A percentile compares a stretch with the other conserved stretches of the same genome.
These are phyloP conservation scores for Lamellibrachia columna DNA, from an alignment of 2,888 invertebrate species.

Conservation along the genomic window DNA sequence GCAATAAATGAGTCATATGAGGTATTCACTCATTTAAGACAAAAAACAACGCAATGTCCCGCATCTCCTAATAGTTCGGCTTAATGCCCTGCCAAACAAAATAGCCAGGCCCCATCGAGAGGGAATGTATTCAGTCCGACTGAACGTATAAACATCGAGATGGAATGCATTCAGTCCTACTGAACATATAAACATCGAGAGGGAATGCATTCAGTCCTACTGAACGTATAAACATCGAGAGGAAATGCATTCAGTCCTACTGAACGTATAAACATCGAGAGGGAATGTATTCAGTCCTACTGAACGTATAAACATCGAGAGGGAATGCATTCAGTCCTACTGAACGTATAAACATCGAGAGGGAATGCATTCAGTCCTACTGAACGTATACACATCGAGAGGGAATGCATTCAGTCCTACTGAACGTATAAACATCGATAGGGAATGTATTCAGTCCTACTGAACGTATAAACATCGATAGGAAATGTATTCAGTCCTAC, in stretches of 20 bases:
- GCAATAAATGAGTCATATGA: neutral
- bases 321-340: neutral
- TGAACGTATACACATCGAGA: neutral
- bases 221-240: neutral
- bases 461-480: neutral
- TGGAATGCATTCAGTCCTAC: neutral
- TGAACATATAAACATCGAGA: neutral
- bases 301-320: neutral
- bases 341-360: neutral
- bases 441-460: neutral
- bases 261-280: neutral
- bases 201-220: neutral
- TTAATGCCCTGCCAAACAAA: neutral
- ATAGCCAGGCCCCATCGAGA: neutral
- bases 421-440: neutral
- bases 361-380: neutral
- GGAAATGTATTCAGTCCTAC: neutral
- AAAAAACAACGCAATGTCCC: neutral
- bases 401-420: neutral
- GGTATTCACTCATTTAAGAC: neutral
- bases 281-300: neutral
- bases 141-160: neutral
- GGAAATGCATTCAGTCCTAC: neutral
- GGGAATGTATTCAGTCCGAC: neutral
- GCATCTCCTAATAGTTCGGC: neutral